Conservation (phyloP, 2,888 invertebrate species). For the Neuroscelio doddi region DNA sequence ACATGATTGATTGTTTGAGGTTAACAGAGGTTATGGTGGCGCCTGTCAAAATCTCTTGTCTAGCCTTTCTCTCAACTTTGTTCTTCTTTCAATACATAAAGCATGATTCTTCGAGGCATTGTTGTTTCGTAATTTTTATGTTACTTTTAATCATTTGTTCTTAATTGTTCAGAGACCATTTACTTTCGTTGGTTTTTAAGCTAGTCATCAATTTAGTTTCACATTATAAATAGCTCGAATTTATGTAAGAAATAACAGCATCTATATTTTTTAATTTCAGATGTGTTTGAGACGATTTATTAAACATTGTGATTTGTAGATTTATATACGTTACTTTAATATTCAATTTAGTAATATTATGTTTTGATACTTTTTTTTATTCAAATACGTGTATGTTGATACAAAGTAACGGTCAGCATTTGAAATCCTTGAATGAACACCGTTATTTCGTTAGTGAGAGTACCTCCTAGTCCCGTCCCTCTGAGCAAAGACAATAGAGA, state of each 20-base stretch:
- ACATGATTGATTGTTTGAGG: constrained; percentile 36
- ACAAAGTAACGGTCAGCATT: constrained; percentile 1
- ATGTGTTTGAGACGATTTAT: too few relatives aligned
- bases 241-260: too few relatives aligned
- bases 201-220: constrained; percentile 4
- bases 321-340: too few relatives aligned
- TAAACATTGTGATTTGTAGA: too few relatives aligned
- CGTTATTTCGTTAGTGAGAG: constrained; percentile 45
- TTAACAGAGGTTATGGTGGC: constrained; percentile 35
- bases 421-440: constrained; percentile 16
- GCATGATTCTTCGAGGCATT: too few relatives aligned
- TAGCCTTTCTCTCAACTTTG: constrained; percentile 25
- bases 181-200: not conserved
- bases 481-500: constrained; percentile 55
- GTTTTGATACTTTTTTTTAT: not conserved
- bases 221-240: too few relatives aligned
- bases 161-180: not conserved
- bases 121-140: not conserved
- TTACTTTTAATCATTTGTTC: not conserved
- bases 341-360: too few relatives aligned
- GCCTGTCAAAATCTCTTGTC: constrained; percentile 40
- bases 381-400: not conserved
- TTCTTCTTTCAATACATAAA: too few relatives aligned
- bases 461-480: constrained; percentile 27
- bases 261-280: too few relatives aligned